Percentiles rank a stretch among this genome's conserved stretches.
phyloP scores from a whole-genome alignment of 2,888 invertebrate species.

The Drosophila basisetae region DNA sequence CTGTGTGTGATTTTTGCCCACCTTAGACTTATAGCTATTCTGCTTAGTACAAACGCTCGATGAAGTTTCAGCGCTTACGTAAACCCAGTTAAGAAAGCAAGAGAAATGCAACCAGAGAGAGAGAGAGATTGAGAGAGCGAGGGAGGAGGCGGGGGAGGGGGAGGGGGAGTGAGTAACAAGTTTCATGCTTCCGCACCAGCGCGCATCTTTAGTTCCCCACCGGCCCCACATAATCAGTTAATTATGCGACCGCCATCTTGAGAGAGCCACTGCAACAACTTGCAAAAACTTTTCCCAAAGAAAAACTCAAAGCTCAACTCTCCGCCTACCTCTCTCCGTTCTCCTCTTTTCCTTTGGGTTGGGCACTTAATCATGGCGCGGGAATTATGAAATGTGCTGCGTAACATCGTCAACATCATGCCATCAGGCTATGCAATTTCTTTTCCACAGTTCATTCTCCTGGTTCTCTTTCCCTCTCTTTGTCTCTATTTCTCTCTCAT shows the following conservation, averaged over 20 bases:
- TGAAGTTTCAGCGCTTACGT: constrained; percentile 16
- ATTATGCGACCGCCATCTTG: constrained; percentile 59
- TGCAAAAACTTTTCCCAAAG: constrained; percentile 59
- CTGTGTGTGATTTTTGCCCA: neutral
- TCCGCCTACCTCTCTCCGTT: neutral
- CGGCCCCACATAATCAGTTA: constrained; percentile 47
- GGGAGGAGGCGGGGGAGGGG: neutral
- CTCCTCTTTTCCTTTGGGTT: constrained; percentile 3
- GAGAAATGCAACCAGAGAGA: neutral
- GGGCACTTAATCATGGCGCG: constrained; percentile 65
- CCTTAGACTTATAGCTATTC: neutral
- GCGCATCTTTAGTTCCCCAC: constrained; percentile 18
- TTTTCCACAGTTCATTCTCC: constrained; percentile 24
- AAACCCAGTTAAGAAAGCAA: constrained; percentile 35
- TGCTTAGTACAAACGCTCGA: neutral
- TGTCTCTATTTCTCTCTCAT: neutral
- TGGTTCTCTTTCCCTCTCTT: neutral
- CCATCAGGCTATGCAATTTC: constrained; percentile 35
- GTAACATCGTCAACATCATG: constrained; percentile 56
- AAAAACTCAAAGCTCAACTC: constrained; percentile 50
- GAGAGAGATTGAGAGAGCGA: too few relatives aligned
- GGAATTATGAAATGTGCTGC: constrained; percentile 78
- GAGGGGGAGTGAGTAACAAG: constrained; percentile 6
- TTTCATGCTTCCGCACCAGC: constrained; percentile 53
- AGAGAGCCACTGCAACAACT: constrained; percentile 49